phyloP scores from a whole-genome alignment of 1,140 invertebrate species.

The Micrasema longulum region DNA sequence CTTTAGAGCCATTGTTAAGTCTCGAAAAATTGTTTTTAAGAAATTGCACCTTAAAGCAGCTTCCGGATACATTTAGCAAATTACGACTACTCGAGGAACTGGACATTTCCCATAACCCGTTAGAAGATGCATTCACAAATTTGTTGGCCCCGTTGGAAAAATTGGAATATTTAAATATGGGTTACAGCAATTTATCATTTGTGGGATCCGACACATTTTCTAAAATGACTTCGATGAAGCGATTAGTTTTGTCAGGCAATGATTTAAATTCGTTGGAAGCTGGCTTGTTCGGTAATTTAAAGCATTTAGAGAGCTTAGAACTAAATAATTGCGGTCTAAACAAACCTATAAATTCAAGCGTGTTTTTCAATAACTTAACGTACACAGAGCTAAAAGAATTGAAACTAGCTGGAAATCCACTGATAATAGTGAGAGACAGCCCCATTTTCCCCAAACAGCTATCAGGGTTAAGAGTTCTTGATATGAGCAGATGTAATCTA shows the following conservation, averaged over 20 bases:
- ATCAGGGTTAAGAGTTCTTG: conserved; percentile 72
- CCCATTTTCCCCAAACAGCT: conserved; percentile 74
- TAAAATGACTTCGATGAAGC: conserved; percentile 76
- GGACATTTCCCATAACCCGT: conserved; percentile 77
- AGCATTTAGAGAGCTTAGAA: conserved; percentile 74
- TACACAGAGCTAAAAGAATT: conserved; percentile 76
- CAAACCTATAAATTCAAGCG: conserved; percentile 71
- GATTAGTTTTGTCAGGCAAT: conserved; percentile 77
- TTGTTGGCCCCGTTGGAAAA: conserved; percentile 75
- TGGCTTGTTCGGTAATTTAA: conserved; percentile 77
- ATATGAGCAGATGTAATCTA: conserved; percentile 76
- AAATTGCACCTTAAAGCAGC: conserved; percentile 72
- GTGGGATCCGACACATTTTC: conserved; percentile 76
- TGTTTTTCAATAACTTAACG: conserved; percentile 75
- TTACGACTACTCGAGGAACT: conserved; percentile 75
- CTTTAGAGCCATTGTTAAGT: conserved; percentile 74
- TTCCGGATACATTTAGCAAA: conserved; percentile 76
- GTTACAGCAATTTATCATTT: conserved; percentile 76
- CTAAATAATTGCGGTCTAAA: conserved; percentile 77
- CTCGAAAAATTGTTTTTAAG: conserved; percentile 76
- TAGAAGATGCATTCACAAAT: conserved; percentile 76
- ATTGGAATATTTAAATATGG: conserved; percentile 79
- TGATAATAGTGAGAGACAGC: conserved; percentile 70
- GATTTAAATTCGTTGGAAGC: conserved; percentile 75
- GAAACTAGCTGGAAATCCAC: conserved; percentile 76